These are phyloP conservation scores for Nothocercus julius DNA, from an alignment of 2,113 vertebrate species.

Conservation along the genomic window DNA sequence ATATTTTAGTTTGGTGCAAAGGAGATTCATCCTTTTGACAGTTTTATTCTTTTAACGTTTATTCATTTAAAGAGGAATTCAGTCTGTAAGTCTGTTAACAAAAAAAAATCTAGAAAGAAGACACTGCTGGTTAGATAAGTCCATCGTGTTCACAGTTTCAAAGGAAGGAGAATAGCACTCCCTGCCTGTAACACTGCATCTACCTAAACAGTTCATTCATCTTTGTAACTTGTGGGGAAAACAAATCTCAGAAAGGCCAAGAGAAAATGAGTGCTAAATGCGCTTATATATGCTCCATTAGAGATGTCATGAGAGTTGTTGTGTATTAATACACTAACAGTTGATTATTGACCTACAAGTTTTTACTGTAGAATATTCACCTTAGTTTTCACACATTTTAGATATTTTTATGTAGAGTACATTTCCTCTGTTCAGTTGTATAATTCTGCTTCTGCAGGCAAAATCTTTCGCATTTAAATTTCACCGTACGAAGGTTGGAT, in stretches of 20 bases:
- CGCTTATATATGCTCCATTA: not conserved
- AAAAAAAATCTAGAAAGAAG: conserved; percentile 17
- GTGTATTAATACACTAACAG: not conserved
- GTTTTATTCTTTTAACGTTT: conserved; percentile 51
- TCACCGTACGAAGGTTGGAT: not conserved
- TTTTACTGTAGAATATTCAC: not conserved
- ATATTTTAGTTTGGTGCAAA: conserved; percentile 57
- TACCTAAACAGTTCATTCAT: not conserved
- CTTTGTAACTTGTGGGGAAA: not conserved
- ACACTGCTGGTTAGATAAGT: not conserved
- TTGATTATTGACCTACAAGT: not conserved
- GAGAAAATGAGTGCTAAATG: not conserved
- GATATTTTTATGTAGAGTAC: not conserved
- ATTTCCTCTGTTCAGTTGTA: not conserved
- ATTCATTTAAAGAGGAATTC: conserved; percentile 40
- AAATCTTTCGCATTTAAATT: not conserved
- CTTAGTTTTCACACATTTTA: not conserved
- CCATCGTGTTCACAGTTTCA: not conserved
- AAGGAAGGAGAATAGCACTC: not conserved
- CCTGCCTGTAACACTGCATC: not conserved
- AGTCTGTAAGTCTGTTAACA: conserved; percentile 9
- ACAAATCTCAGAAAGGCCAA: not conserved
- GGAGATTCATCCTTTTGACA: conserved; percentile 56
- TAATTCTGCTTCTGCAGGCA: not conserved
- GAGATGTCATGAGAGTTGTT: not conserved